These are phyloP conservation scores for Thamnophis elegans DNA, from an alignment of 2,797 vertebrate species.

Conservation along the genomic window DNA sequence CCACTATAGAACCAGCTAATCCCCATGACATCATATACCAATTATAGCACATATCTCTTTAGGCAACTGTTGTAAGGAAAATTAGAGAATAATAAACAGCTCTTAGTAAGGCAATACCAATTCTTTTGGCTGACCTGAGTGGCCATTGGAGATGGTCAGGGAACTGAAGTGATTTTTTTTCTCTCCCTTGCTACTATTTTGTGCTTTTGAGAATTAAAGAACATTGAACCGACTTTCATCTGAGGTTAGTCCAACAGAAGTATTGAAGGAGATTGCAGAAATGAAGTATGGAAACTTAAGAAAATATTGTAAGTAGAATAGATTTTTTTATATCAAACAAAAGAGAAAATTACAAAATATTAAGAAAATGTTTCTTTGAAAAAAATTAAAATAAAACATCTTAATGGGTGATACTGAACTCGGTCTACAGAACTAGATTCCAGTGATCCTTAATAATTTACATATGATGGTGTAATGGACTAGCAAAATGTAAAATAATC, in stretches of 20 bases:
- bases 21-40: not conserved
- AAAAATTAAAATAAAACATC: not conserved
- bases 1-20: not conserved
- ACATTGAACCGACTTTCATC: not conserved
- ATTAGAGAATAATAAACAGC: not conserved
- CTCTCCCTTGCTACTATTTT: not conserved
- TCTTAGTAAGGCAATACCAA: not conserved
- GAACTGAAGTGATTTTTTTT: not conserved
- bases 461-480: not conserved
- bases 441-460: not conserved
- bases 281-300: not conserved
- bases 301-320: not conserved
- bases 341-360: not conserved
- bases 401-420: not conserved
- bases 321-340: not conserved
- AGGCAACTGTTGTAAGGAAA: not conserved
- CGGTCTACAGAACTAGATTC: not conserved
- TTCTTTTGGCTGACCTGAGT: not conserved
- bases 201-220: not conserved
- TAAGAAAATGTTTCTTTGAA: not conserved
- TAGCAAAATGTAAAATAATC: slow-evolving; percentile 1
- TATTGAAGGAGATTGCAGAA: not conserved
- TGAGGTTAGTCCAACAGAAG: not conserved
- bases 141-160: not conserved
- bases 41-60: not conserved